These are phyloP conservation scores for Chydorus sphaericus DNA, from an alignment of 2,888 invertebrate species.

Conservation along the genomic window DNA sequence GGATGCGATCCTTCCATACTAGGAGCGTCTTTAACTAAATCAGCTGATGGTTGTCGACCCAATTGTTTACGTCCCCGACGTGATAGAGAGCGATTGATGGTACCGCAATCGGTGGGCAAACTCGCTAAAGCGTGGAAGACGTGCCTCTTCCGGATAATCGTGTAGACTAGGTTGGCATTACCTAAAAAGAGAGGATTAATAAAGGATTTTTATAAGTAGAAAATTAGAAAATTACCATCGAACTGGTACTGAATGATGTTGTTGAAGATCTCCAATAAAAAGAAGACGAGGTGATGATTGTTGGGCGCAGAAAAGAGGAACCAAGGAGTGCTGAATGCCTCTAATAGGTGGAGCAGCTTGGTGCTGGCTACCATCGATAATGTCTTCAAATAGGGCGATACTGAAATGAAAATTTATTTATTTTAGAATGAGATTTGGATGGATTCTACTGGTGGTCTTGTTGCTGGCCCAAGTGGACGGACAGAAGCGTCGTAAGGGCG, in stretches of 20 bases:
- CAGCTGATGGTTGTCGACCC: constrained; percentile 12
- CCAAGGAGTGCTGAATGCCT: constrained; percentile 98
- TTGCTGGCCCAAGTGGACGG: neutral
- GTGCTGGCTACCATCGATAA: constrained; percentile 98
- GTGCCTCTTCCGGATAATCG: constrained; percentile 94
- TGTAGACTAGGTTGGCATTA: constrained; percentile 97
- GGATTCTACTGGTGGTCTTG: neutral
- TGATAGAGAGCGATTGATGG: constrained; percentile 39
- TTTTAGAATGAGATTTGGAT: neutral
- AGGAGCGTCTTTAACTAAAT: constrained; percentile 20
- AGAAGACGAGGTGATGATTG: constrained; percentile 96
- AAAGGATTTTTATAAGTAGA: neutral
- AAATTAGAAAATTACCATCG: constrained; percentile 49
- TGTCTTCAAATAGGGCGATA: constrained; percentile 97
- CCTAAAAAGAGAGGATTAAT: constrained; percentile 35
- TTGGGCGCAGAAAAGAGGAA: constrained; percentile 91
- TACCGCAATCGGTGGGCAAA: constrained; percentile 78
- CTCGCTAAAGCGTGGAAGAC: constrained; percentile 97
- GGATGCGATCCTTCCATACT: constrained; percentile 47
- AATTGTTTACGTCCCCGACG: constrained; percentile 14
- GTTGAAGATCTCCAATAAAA: constrained; percentile 96
- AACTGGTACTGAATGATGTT: constrained; percentile 99
- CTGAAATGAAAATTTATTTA: constrained; percentile 33
- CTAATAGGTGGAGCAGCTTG: constrained; percentile 87
- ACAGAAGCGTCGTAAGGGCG: constrained; percentile 3